Conservation (phyloP, 2,113 vertebrate species). For the Sinosuthora webbiana region DNA sequence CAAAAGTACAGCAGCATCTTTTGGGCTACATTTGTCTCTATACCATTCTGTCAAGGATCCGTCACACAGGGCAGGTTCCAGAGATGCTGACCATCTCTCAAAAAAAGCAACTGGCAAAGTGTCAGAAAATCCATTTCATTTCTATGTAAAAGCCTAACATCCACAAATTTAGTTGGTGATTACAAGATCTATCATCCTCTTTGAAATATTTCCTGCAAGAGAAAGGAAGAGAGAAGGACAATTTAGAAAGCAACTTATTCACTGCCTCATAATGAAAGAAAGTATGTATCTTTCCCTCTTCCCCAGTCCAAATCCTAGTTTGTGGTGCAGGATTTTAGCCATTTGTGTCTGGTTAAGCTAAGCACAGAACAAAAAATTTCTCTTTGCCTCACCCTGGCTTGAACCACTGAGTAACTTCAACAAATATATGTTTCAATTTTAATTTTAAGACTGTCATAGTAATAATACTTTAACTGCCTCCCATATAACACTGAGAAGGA, state of each 20-base stretch:
- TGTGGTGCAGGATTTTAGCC: not conserved
- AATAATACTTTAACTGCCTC: not conserved
- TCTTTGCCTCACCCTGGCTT: not conserved
- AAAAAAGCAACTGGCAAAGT: not conserved
- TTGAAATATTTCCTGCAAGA: not conserved
- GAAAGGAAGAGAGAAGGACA: not conserved
- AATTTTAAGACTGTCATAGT: not conserved
- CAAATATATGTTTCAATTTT: not conserved
- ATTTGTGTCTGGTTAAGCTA: not conserved
- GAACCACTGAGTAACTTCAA: not conserved
- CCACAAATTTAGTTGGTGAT: not conserved
- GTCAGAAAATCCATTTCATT: not conserved
- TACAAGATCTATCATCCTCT: not conserved
- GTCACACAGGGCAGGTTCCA: not conserved
- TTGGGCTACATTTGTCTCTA: not conserved
- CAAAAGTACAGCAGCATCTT: not conserved
- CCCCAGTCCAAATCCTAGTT: not conserved
- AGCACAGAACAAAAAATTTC: not conserved
- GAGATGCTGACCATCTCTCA: not conserved
- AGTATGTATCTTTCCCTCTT: not conserved
- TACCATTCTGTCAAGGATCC: not conserved
- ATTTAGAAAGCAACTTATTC: not conserved
- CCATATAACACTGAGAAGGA: not conserved
- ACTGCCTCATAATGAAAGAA: not conserved
- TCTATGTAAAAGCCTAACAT: not conserved